Base-by-base conservation (phyloP, 1,140 invertebrate species). In the Xylocopa sonorina region DNA sequence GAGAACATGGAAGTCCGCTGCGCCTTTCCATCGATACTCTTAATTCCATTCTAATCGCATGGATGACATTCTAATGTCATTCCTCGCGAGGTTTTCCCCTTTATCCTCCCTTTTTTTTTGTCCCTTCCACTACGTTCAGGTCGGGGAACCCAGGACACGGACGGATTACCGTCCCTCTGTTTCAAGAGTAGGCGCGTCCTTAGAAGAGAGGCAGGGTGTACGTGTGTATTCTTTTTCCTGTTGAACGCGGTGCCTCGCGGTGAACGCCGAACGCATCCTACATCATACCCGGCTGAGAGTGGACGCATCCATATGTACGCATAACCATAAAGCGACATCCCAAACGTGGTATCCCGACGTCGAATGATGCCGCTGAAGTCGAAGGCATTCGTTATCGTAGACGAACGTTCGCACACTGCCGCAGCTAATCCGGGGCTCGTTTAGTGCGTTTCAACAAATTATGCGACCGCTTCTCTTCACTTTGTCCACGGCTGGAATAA, bases 341-440 rank as follows among this genome's bases (percentile, higher is more conserved):
- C 87, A 89, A 88, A 89, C 75, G 82, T 87, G 83, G 83, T 82
- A 78, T 85, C 82, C 48, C 50, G 29, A 27, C 62, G 63, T 60
- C 62, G 71, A 67, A 46, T 32, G 50, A 66, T 34, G 34, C 46
- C 41, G 43, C n/a, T 14, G 34, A 53, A 62, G 57, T 68, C 57
- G 58, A n/a, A 60, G 50, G 78, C 53, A 69, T 84, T 71, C 71
- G 78, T 84, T 80, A 82, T 74, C 63, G 67, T 80, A n/a, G 57
- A 82, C 69, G 55, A 80, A 84, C 76, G 68, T 69, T 83, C 32
- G 57, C 60, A 32, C 64, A 53, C 27, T 16, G 58, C 21, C 43
- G 12, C n/a, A 51, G 16, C 24, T 73, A 73, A 55, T n/a, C 53
- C 69, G 41, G 12, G n/a, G 7, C 58, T 71, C 41, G 27, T 38